phyloP scores from a whole-genome alignment of 2,888 invertebrate species.

The Ormyrus rosae region DNA sequence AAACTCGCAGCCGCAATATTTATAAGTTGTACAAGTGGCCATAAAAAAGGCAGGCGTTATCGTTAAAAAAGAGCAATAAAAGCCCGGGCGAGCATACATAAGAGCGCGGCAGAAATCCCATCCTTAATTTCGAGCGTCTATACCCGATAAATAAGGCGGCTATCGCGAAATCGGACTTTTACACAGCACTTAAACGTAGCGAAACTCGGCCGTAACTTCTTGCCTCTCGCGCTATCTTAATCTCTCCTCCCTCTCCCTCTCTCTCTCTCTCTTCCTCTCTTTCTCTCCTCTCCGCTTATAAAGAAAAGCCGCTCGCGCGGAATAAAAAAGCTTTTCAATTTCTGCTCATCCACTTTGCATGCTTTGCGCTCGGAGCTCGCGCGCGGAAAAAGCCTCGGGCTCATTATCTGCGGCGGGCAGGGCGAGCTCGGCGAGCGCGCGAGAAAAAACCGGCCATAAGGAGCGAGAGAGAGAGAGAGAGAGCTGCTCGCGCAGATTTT shows the following conservation, averaged over 20 bases:
- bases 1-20: no score
- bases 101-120: conserved; percentile 17
- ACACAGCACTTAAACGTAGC: conserved; percentile 41
- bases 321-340: conserved; percentile 50
- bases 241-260: neutral
- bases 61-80: no score
- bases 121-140: conserved; percentile 27
- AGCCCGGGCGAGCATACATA: conserved; percentile 5
- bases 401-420: conserved; percentile 45
- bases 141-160: conserved; percentile 47
- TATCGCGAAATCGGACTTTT: conserved; percentile 49
- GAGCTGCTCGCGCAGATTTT: conserved; percentile 68
- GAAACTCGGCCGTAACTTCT: conserved; percentile 26
- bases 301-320: conserved; percentile 28
- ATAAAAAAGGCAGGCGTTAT: no score
- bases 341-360: conserved; percentile 27
- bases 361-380: neutral
- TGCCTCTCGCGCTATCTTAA: conserved; percentile 46
- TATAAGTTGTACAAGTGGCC: no score
- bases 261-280: neutral
- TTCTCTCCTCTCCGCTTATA: neutral
- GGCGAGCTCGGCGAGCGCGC: conserved; percentile 27
- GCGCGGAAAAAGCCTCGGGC: conserved; percentile 45
- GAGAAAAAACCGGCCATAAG: conserved; percentile 34
- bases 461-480: neutral